Conservation (phyloP, 2,888 invertebrate genomes). For the Saturnia pavonia region DNA sequence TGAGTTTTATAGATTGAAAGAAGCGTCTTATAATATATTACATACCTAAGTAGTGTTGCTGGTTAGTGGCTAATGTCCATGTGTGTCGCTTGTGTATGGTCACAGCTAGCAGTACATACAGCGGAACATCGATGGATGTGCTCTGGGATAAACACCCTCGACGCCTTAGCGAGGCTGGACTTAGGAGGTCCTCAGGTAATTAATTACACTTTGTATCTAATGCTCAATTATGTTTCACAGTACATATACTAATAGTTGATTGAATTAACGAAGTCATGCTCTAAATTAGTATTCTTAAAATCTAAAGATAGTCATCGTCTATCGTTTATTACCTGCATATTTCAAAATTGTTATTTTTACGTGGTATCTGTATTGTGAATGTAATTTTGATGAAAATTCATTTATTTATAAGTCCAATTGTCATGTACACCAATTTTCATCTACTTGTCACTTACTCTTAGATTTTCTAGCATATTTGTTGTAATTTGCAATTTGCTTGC, state of each 20-base stretch:
- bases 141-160: constrained; percentile 88
- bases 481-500: constrained; percentile 28
- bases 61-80: constrained; percentile 75
- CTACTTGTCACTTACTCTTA: not conserved
- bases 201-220: constrained; percentile 36
- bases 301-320: not conserved
- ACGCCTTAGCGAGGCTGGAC: constrained; percentile 88
- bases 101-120: constrained; percentile 81
- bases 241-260: not conserved
- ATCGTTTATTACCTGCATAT: not conserved
- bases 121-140: constrained; percentile 86
- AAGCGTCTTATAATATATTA: constrained; percentile 13
- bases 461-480: constrained; percentile 8
- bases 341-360: not conserved
- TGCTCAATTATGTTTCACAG: constrained; percentile 35
- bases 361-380: not conserved
- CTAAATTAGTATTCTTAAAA: not conserved
- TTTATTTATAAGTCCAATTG: not conserved
- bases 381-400: not conserved
- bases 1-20: constrained; percentile 8
- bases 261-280: not conserved
- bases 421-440: constrained; percentile 8
- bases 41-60: constrained; percentile 23
- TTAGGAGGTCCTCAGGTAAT: constrained; percentile 89
- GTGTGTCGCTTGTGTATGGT: constrained; percentile 54